These are phyloP conservation scores for Mormyrops boulengeri DNA, from an alignment of 2,797 vertebrate species.

Conservation along the genomic window DNA sequence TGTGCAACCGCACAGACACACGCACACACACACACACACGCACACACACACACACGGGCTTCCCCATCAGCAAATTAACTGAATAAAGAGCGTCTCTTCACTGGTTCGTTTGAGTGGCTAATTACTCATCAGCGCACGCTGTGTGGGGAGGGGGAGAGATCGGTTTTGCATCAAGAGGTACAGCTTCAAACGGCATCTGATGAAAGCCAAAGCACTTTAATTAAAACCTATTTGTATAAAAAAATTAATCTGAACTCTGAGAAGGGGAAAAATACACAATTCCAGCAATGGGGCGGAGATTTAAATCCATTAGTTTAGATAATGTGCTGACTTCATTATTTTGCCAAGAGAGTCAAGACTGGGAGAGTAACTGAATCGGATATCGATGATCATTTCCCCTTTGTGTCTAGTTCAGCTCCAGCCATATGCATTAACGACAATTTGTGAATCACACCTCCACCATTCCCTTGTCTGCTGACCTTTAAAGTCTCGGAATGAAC, in stretches of 20 bases:
- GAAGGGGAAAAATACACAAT: conserved; percentile 31
- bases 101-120: conserved; percentile 57
- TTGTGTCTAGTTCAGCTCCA: conserved; percentile 42
- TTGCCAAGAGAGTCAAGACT: conserved; percentile 25
- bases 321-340: conserved; percentile 43
- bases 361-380: conserved; percentile 39
- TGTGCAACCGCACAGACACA: conserved; percentile 29
- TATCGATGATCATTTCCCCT: conserved; percentile 45
- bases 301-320: conserved; percentile 43
- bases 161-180: conserved; percentile 59
- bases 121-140: conserved; percentile 59
- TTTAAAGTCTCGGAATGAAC: conserved; percentile 53
- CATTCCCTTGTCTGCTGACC: conserved; percentile 61
- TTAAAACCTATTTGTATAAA: conserved; percentile 65
- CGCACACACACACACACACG: conserved; percentile 33
- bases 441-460: conserved; percentile 45
- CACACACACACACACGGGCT: conserved; percentile 25
- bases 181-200: conserved; percentile 64
- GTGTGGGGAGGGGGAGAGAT: conserved; percentile 46
- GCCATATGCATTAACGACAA: conserved; percentile 51
- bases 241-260: conserved; percentile 50
- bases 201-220: conserved; percentile 65
- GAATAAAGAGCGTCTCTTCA: conserved; percentile 57
- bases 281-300: conserved; percentile 33
- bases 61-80: conserved; percentile 53